Evolutionary conservation across 2,113 vertebrate species (phyloP).

Genomic region (Strix uralensis): DNA sequence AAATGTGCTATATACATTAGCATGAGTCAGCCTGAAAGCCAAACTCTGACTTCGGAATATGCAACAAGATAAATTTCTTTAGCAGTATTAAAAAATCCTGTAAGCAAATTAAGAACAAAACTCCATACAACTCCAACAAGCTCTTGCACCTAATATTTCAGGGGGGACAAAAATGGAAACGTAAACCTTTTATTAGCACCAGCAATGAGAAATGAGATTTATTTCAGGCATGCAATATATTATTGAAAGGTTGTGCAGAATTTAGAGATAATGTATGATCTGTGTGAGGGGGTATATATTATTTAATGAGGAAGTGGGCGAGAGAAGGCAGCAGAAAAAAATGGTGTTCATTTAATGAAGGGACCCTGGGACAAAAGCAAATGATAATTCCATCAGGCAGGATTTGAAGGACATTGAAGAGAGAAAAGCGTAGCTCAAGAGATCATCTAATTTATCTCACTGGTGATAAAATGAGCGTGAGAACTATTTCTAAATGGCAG

Average conservation of each 20-base stretch:
- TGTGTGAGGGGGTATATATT: slow-evolving; percentile 13
- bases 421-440: neutral
- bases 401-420: slow-evolving; percentile 7
- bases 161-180: neutral
- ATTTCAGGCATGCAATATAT: slow-evolving; percentile 26
- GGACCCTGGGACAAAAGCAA: slow-evolving; percentile 11
- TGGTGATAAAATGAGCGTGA: slow-evolving; percentile 7
- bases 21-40: neutral
- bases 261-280: slow-evolving; percentile 24
- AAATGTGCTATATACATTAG: neutral
- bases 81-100: neutral
- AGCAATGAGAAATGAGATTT: slow-evolving; percentile 16
- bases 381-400: neutral
- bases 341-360: slow-evolving; percentile 14
- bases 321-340: slow-evolving; percentile 13
- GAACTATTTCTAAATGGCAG: slow-evolving; percentile 51
- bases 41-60: neutral
- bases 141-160: neutral
- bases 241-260: slow-evolving; percentile 49
- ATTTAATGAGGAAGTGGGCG: neutral
- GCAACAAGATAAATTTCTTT: neutral
- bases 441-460: slow-evolving; percentile 31
- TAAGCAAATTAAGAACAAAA: neutral
- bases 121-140: neutral
- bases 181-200: neutral